Evolutionary conservation across 2,888 invertebrate species (phyloP), one percentile per base, ranked within the genome.

Genomic region (Sabellastarte sp.): DNA sequence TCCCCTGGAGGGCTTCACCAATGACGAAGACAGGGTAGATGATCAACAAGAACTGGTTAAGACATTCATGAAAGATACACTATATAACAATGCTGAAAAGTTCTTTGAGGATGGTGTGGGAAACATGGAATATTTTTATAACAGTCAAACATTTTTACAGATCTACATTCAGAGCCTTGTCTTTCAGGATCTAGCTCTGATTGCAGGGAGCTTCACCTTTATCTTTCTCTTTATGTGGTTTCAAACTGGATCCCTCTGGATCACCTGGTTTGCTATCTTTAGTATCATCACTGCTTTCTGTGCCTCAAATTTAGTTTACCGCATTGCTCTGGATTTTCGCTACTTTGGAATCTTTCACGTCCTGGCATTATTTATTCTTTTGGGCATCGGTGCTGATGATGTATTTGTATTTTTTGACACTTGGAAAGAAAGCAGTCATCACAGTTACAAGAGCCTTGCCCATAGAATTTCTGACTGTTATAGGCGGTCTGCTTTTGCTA

Each of bases 361-460:
- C 1, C 74, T 81, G 32, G 72, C 80, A 20, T 67, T 81, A n/a
- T 81, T 81, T 67, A 77, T 81, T 53, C 78, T 81, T 29, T 74
- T 81, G 3, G 80, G 80, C 28, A 78, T 80, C 50, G 80, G 80
- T n/a, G 77, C 79, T 10, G 80, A 80, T 62, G 77, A 80, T 63
- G 69, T 81, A n/a, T 81, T 81, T 68, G 78, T 81, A 31, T 81
- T 79, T 63, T 75, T 73, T 56, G 80, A 80, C 63, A 77, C 76
- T 1, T 80, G 80, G 80, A 69, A 78, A 28, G 73, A 73, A 4
- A 74, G 78, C 1, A 20, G 10, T 20, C 41, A 41, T 20, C 30
- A 52, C 60, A 1, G 31, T 24, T 75, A 74, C 53, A 52, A 56
- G 24, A 60, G 59, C 2, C 56, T 76, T 32, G 76, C 74, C 2